Evolutionary conservation across 2,113 vertebrate species (phyloP).

Genomic region (Spheniscus mendiculus): DNA sequence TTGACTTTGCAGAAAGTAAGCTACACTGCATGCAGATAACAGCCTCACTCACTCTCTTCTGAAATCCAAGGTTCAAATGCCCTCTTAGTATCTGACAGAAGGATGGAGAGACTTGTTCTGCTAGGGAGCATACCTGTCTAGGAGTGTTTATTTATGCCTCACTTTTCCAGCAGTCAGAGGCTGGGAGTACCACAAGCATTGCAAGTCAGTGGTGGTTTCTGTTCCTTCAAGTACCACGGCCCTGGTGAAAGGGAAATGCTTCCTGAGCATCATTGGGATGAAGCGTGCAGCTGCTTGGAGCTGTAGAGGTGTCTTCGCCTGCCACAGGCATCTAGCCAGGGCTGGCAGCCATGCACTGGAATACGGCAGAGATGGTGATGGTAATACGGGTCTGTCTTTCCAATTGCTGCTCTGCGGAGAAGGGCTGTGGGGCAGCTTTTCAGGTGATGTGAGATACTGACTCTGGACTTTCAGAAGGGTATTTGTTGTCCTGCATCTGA

Average conservation of each 20-base stretch:
- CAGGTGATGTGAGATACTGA: not conserved
- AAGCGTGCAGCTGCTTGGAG: accelerated
- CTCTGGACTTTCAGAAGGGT: not conserved
- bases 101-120: not conserved
- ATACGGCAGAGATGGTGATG: accelerated
- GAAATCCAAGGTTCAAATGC: not conserved
- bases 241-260: not conserved
- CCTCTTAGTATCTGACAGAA: not conserved
- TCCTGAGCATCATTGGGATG: not conserved
- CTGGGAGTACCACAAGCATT: not conserved
- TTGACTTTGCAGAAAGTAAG: not conserved
- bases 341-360: not conserved
- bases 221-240: not conserved
- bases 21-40: accelerated
- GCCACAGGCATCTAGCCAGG: not conserved
- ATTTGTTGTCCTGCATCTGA: accelerated
- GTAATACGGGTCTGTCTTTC: accelerated
- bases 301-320: not conserved
- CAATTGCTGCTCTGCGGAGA: not conserved
- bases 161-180: not conserved
- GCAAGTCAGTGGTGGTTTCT: not conserved
- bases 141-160: not conserved
- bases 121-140: not conserved
- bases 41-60: not conserved
- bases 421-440: not conserved